These are phyloP conservation scores for Acanthopleura granulata DNA, from an alignment of 2,888 invertebrate species.

Conservation along the genomic window DNA sequence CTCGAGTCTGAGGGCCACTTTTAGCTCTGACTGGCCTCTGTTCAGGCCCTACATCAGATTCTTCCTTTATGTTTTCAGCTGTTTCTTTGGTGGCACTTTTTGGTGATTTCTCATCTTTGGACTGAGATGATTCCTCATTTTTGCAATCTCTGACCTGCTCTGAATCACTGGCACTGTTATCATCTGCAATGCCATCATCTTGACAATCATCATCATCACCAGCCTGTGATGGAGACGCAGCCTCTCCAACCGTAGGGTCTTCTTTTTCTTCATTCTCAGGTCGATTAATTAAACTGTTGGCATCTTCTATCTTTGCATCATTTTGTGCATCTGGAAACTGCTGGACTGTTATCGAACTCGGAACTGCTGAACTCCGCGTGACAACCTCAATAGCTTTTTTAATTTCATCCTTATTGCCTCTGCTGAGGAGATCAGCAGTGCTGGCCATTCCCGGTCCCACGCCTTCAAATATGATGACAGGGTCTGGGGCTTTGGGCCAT, in stretches of 20 bases:
- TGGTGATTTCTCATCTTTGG: too few species aligned
- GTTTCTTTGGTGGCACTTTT: not conserved
- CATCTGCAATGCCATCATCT: not conserved
- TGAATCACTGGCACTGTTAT: not conserved
- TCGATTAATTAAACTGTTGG: too few species aligned
- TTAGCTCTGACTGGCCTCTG: not conserved
- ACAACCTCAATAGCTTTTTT: not conserved
- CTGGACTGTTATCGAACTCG: too few species aligned
- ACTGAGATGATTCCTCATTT: too few species aligned
- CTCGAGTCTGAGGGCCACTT: not conserved
- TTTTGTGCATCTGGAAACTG: too few species aligned
- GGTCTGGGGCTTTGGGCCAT: slow-evolving; percentile 17
- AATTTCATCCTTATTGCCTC: not conserved
- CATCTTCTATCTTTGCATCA: too few species aligned
- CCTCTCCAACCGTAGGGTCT: too few species aligned
- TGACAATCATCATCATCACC: not conserved
- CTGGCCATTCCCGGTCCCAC: not conserved
- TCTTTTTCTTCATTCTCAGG: too few species aligned
- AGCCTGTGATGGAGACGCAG: not conserved
- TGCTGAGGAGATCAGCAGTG: not conserved
- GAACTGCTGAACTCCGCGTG: not conserved
- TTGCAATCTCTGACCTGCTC: not conserved
- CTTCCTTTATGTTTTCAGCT: not conserved
- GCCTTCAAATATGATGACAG: not conserved
- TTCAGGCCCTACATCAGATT: not conserved